Evolutionary conservation across 2,113 vertebrate genomes (phyloP).

Genomic region (Macaca fascicularis): DNA sequence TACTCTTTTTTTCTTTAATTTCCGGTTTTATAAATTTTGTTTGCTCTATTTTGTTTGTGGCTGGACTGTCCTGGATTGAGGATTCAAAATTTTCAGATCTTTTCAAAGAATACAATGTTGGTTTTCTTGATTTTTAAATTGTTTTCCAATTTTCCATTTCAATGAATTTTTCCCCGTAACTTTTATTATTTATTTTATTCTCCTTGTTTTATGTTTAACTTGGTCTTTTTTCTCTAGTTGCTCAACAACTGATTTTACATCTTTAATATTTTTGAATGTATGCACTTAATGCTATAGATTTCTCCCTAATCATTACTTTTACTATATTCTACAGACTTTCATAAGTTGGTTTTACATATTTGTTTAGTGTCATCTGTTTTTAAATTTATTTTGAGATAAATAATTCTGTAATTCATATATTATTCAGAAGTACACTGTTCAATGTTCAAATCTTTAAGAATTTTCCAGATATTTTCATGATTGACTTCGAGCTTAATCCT

Average conservation of each 20-base stretch:
- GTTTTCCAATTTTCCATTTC: neutral
- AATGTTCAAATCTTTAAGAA: neutral
- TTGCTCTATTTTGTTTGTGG: neutral
- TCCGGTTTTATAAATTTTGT: neutral
- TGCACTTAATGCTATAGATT: neutral
- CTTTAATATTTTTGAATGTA: neutral
- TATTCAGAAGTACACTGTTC: neutral
- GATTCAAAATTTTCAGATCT: neutral
- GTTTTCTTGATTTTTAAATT: neutral
- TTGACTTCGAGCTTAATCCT: neutral
- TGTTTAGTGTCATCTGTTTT: neutral
- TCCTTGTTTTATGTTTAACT: neutral
- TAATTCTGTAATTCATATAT: neutral
- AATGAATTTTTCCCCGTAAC: neutral
- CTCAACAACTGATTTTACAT: neutral
- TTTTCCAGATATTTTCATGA: neutral
- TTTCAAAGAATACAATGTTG: neutral
- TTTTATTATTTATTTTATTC: neutral
- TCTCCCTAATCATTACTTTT: neutral
- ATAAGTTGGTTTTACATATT: neutral
- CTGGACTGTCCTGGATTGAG: neutral
- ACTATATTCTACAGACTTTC: neutral
- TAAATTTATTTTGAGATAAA: neutral
- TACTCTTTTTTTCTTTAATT: neutral
- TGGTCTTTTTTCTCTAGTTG: neutral